These are phyloP conservation scores for Paedocypris micromegethes DNA, from an alignment of 2,797 vertebrate genomes.

Conservation along the genomic window DNA sequence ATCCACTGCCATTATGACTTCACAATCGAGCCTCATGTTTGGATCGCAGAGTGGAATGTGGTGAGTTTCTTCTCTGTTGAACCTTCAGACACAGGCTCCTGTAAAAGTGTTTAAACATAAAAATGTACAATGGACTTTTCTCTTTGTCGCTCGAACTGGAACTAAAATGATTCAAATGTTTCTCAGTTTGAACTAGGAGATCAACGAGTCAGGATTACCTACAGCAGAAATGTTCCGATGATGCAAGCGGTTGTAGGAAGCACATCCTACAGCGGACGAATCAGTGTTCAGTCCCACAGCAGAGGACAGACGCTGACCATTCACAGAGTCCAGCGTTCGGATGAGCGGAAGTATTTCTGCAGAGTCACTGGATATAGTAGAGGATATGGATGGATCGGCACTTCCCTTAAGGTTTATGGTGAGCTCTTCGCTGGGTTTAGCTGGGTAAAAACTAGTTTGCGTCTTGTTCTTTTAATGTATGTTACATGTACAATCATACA, in stretches of 20 bases:
- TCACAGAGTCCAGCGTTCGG: conserved; percentile 57
- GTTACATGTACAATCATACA: not conserved
- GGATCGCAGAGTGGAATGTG: conserved; percentile 79
- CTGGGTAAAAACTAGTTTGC: not conserved
- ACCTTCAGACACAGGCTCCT: not conserved
- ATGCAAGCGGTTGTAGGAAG: conserved; percentile 53
- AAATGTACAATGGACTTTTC: too few species aligned
- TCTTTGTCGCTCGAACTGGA: too few species aligned
- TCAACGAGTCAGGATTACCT: conserved; percentile 65
- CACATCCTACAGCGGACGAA: conserved; percentile 67
- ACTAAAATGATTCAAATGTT: not conserved
- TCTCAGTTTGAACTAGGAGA: conserved; percentile 52
- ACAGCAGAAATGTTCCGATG: conserved; percentile 41
- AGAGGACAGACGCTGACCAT: conserved; percentile 63
- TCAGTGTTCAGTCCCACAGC: conserved; percentile 57
- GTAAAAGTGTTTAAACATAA: too few species aligned
- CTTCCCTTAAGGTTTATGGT: conserved; percentile 82
- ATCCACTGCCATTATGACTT: conserved; percentile 72
- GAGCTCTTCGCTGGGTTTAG: conserved; percentile 20
- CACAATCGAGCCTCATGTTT: conserved; percentile 52
- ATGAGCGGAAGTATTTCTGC: conserved; percentile 79
- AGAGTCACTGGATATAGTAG: conserved; percentile 65
- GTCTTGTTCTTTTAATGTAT: not conserved
- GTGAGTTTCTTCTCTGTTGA: conserved; percentile 68
- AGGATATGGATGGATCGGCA: conserved; percentile 61